Percentiles rank a stretch among this genome's conserved stretches.
Conservation (phyloP, 1,140 invertebrate species). For the Phortica variegata region DNA sequence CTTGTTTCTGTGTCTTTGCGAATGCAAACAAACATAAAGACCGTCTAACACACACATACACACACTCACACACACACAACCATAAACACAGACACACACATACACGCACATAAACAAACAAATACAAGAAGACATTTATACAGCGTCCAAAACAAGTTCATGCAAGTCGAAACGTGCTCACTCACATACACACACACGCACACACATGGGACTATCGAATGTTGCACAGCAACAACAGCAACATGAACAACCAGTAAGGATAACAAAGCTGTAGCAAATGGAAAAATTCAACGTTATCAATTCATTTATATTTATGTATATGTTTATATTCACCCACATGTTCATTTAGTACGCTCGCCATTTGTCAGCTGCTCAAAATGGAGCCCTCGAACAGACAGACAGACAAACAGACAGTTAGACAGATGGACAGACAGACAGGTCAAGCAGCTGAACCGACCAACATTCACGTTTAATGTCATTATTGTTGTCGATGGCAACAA, state of each 20-base stretch:
- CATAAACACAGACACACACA: constrained; percentile 10
- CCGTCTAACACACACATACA: constrained; percentile 8
- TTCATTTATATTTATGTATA: background rate
- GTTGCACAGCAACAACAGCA: background rate
- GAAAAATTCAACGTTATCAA: background rate
- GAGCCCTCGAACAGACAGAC: background rate
- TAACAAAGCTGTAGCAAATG: constrained; percentile 18
- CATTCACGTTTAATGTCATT: constrained; percentile 1
- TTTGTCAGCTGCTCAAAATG: background rate
- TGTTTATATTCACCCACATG: background rate
- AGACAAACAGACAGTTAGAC: background rate
- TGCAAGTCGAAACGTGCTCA: constrained; percentile 16
- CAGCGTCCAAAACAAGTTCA: constrained; percentile 13
- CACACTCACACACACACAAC: constrained; percentile 13
- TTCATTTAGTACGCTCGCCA: background rate
- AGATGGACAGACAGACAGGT: background rate
- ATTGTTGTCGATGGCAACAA: too few species aligned
- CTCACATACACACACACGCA: constrained; percentile 4
- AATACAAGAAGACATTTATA: constrained; percentile 12
- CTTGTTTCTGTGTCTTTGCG: background rate
- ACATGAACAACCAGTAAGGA: constrained; percentile 5
- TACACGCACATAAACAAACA: constrained; percentile 12
- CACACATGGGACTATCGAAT: constrained; percentile 17
- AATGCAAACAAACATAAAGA: constrained; percentile 10
- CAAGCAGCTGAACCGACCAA: background rate